phyloP scores from a whole-genome alignment of 2,113 vertebrate species.

The Rhagologus leucostigma region DNA sequence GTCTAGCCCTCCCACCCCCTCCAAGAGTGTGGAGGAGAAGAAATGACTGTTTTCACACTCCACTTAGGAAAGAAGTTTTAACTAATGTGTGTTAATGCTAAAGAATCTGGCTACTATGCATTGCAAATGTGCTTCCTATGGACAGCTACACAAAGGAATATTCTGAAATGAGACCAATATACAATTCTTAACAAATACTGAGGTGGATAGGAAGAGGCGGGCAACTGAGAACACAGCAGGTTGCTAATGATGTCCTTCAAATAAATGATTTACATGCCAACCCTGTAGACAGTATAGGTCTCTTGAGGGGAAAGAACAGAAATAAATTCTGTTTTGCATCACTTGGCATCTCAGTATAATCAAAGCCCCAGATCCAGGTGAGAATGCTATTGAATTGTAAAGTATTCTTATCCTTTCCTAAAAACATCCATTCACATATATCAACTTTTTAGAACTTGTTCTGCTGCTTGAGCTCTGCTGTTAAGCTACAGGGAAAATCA shows the following conservation, averaged over 20 bases:
- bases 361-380: background rate
- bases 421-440: background rate
- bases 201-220: background rate
- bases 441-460: background rate
- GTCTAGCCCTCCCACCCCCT: background rate
- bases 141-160: background rate
- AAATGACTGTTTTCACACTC: background rate
- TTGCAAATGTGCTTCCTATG: background rate
- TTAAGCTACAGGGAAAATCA: background rate
- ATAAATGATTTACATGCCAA: background rate
- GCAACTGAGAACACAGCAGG: background rate
- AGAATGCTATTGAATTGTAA: background rate
- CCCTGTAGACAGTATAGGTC: background rate
- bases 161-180: background rate
- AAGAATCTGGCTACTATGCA: background rate
- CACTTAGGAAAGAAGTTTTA: background rate
- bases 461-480: background rate
- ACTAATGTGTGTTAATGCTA: background rate
- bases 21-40: background rate
- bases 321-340: background rate
- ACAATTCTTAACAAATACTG: background rate
- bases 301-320: background rate
- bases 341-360: background rate
- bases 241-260: constrained; percentile 10
- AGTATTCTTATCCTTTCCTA: background rate